Conservation (phyloP, 2,797 vertebrate genomes). For the Danio choprae region DNA sequence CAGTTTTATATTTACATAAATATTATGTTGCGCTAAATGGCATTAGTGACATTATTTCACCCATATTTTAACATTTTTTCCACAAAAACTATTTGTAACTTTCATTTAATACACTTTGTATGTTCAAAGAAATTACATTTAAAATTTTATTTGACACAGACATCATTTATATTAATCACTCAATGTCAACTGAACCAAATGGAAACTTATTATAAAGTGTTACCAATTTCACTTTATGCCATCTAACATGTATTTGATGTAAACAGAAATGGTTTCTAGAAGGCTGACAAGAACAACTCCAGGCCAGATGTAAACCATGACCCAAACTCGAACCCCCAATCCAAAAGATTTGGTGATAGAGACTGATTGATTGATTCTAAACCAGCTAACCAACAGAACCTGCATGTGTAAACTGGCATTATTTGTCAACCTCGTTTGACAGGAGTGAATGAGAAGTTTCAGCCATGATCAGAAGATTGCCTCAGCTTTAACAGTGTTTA, state of each 20-base stretch:
- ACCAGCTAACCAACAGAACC: background rate
- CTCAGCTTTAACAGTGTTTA: conserved; percentile 16
- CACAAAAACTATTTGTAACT: no score
- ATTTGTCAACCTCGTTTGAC: background rate
- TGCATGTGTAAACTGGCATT: background rate
- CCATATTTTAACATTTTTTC: no score
- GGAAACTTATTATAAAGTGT: conserved; percentile 6
- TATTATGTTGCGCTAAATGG: no score
- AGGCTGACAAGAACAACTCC: background rate
- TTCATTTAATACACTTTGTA: no score
- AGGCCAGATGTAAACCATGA: background rate
- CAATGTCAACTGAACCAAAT: background rate
- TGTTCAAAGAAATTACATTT: no score
- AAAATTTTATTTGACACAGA: no score
- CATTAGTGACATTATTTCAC: no score
- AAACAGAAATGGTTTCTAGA: background rate
- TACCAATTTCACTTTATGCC: background rate
- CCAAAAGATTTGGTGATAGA: background rate
- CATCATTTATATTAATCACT: no score
- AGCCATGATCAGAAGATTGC: conserved; percentile 1
- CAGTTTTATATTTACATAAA: no score
- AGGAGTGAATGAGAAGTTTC: background rate
- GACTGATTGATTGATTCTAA: conserved; percentile 3
- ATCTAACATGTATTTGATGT: background rate
- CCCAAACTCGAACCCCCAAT: background rate